Conservation (phyloP, 2,888 invertebrate genomes). For the Lasioglossum figueresi region DNA sequence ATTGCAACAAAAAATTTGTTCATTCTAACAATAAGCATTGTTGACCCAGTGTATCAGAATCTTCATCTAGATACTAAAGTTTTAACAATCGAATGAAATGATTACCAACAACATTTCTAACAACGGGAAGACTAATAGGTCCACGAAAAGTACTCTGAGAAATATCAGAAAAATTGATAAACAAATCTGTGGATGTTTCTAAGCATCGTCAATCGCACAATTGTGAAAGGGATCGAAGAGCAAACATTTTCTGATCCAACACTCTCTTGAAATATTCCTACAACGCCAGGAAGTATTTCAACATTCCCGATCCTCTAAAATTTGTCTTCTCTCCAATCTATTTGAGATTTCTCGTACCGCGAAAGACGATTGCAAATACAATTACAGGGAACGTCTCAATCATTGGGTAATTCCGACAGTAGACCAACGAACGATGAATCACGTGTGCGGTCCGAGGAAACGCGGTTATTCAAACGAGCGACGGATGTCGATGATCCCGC, state of each 20-base stretch:
- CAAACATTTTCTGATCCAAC: too few relatives aligned
- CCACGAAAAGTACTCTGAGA: not conserved
- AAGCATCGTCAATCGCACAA: not conserved
- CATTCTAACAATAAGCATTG: not conserved
- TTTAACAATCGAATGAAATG: not conserved
- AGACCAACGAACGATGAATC: slow-evolving; percentile 10
- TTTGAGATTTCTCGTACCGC: not conserved
- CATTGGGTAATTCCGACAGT: slow-evolving; percentile 1
- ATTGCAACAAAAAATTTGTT: not conserved
- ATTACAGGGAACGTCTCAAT: not conserved
- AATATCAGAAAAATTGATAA: not conserved
- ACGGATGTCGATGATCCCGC: slow-evolving; percentile 52
- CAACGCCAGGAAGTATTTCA: not conserved
- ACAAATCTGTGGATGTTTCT: not conserved
- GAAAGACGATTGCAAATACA: not conserved
- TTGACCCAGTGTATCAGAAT: not conserved
- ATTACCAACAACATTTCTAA: not conserved
- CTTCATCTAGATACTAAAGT: not conserved
- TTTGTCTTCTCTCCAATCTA: not conserved
- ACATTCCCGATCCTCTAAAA: not conserved
- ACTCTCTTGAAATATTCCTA: too few relatives aligned
- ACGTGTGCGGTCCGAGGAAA: slow-evolving; percentile 6
- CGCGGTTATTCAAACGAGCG: slow-evolving; percentile 13
- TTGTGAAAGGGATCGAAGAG: not conserved
- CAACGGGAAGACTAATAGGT: too few relatives aligned